phyloP scores from a whole-genome alignment of 1,140 invertebrate genomes.

The Zeugodacus cucurbitae region DNA sequence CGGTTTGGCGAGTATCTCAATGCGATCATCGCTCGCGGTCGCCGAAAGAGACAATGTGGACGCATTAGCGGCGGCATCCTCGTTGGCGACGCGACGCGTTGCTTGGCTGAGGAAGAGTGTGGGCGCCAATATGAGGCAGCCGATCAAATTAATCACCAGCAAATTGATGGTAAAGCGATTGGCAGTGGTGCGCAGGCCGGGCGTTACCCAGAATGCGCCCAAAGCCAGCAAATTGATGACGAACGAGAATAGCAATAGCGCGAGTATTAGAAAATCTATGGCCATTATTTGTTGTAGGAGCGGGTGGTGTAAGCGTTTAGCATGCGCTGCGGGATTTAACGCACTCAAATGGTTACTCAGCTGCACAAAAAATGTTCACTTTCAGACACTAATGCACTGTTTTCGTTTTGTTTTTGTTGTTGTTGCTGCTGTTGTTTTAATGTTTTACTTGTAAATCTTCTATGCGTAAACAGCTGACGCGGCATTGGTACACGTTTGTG shows the following conservation, averaged over 20 bases:
- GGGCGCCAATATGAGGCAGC: slow-evolving; percentile 62
- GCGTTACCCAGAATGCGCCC: slow-evolving; percentile 65
- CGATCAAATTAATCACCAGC: slow-evolving; percentile 62
- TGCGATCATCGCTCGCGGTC: slow-evolving; percentile 48
- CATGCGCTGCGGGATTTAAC: not conserved
- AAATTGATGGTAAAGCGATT: slow-evolving; percentile 65
- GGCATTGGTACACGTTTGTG: not conserved
- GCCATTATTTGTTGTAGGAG: slow-evolving; percentile 55
- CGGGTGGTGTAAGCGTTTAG: slow-evolving; percentile 1
- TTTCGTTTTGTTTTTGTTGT: slow-evolving; percentile 16
- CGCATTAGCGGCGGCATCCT: slow-evolving; percentile 34
- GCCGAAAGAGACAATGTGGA: slow-evolving; percentile 9
- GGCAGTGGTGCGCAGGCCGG: slow-evolving; percentile 63
- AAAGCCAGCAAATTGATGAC: slow-evolving; percentile 63
- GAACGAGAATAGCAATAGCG: slow-evolving; percentile 63
- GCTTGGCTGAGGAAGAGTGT: slow-evolving; percentile 55
- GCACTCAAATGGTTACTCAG: not conserved
- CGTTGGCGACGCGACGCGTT: not conserved
- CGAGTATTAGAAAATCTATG: slow-evolving; percentile 64
- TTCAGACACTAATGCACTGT: not conserved
- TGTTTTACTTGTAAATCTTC: slow-evolving; percentile 41
- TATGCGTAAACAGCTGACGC: not conserved
- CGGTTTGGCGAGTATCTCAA: slow-evolving; percentile 58
- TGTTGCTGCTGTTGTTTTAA: slow-evolving; percentile 38
- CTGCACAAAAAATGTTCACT: not conserved